Evolutionary conservation across 2,113 vertebrate genomes (phyloP).

Genomic region (Festucalex cinctus): DNA sequence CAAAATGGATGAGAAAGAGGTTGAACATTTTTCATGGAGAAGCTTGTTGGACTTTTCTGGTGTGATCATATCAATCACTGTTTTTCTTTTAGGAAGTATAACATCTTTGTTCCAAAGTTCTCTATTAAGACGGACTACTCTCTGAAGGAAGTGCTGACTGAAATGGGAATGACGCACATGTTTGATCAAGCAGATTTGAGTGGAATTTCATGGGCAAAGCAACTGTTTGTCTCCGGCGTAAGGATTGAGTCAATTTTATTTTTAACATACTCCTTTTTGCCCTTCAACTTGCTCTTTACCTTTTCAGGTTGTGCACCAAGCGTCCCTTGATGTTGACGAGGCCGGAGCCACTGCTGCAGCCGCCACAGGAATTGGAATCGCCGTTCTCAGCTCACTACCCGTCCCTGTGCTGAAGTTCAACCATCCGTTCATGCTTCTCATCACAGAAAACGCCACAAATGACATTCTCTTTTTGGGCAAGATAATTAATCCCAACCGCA

Average conservation of each 20-base stretch:
- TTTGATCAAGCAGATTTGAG: conserved; percentile 77
- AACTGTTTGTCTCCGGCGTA: conserved; percentile 74
- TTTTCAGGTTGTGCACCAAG: conserved; percentile 70
- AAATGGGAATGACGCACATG: conserved; percentile 78
- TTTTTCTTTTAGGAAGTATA: conserved; percentile 47
- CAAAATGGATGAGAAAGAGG: conserved; percentile 51
- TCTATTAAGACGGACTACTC: conserved; percentile 74
- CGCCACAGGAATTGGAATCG: conserved; percentile 46
- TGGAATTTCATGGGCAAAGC: conserved; percentile 61
- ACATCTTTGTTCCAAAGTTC: conserved; percentile 76
- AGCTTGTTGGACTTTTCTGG: neutral
- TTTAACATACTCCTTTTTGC: neutral
- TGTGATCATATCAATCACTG: neutral
- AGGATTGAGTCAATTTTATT: conserved; percentile 4
- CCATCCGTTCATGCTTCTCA: conserved; percentile 69
- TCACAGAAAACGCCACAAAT: conserved; percentile 49
- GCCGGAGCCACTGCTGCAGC: conserved; percentile 67
- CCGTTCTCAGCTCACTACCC: conserved; percentile 2
- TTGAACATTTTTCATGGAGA: conserved; percentile 17
- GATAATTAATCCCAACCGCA: conserved; percentile 67
- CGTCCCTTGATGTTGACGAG: conserved; percentile 71
- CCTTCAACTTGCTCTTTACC: neutral
- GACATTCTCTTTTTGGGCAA: conserved; percentile 72
- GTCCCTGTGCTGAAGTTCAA: conserved; percentile 56
- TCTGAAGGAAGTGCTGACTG: conserved; percentile 63